These are phyloP conservation scores for Zosterops pallidus DNA, from an alignment of 2,113 vertebrate genomes.

Conservation along the genomic window DNA sequence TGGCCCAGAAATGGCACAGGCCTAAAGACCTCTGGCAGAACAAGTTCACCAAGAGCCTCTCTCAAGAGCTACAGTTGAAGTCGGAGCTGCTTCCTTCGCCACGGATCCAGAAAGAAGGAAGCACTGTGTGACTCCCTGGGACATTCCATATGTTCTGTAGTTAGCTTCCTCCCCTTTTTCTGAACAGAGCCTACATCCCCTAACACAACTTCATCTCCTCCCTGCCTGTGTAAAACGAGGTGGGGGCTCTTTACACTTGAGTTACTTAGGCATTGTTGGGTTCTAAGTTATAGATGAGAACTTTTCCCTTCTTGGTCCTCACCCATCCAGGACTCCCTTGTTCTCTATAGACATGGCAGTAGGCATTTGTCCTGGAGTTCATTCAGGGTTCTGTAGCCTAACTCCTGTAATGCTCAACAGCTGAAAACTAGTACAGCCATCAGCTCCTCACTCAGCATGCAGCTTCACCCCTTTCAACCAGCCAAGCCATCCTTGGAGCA, in stretches of 20 bases:
- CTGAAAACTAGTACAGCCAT: not conserved
- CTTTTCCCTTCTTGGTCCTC: not conserved
- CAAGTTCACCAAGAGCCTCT: not conserved
- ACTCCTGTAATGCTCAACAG: not conserved
- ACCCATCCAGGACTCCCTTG: not conserved
- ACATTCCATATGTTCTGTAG: not conserved
- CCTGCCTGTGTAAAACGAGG: not conserved
- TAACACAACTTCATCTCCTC: not conserved
- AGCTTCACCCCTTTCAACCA: not conserved
- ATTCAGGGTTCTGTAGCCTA: not conserved
- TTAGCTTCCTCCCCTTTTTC: not conserved
- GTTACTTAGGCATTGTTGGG: not conserved
- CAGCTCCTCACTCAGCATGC: not conserved
- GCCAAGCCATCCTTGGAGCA: not conserved
- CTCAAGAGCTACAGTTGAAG: not conserved
- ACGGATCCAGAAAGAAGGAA: conserved; percentile 1
- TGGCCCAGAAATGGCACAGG: not conserved
- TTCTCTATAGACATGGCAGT: not conserved
- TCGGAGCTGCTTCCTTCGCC: not conserved
- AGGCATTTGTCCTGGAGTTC: not conserved
- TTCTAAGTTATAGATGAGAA: conserved; percentile 4
- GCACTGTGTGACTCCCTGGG: not conserved
- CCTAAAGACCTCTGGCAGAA: conserved; percentile 17
- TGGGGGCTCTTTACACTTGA: not conserved
- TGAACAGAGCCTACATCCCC: not conserved